Percentiles rank a stretch among this genome's conserved stretches.
These are phyloP conservation scores for Pangasius mekongensis DNA, from an alignment of 2,797 vertebrate species.

Conservation along the genomic window DNA sequence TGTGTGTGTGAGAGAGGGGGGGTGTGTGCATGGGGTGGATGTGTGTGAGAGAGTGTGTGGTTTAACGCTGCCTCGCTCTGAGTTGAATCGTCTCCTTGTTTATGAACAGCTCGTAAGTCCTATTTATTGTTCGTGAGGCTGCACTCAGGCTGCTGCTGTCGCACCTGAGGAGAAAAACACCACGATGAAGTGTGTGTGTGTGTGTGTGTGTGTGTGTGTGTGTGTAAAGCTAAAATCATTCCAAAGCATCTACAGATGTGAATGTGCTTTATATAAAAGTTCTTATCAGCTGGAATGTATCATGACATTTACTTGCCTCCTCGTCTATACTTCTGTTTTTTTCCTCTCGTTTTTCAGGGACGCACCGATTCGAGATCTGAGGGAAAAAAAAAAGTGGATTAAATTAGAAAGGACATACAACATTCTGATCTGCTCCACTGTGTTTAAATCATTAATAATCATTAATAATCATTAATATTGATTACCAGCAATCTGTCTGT, in stretches of 20 bases:
- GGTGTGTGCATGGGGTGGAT: too few species aligned
- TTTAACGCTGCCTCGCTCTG: neutral
- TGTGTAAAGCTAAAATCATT: conserved; percentile 70
- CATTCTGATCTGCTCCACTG: neutral
- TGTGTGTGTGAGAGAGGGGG: too few species aligned
- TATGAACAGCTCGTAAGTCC: neutral
- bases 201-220: conserved; percentile 58
- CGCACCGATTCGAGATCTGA: neutral
- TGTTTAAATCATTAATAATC: neutral
- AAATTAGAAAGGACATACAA: neutral
- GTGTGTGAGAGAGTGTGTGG: too few species aligned
- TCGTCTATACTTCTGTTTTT: neutral
- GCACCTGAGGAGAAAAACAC: neutral
- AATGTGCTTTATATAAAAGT: conserved; percentile 73
- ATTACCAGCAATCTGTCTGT: neutral
- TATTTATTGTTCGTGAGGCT: conserved; percentile 19
- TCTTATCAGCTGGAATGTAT: conserved; percentile 48
- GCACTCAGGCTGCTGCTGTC: neutral
- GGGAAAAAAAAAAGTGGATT: neutral
- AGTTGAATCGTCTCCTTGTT: neutral
- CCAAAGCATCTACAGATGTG: conserved; percentile 74
- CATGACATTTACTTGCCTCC: neutral
- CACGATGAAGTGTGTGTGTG: neutral
- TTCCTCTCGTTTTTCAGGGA: neutral
- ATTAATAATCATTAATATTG: too few species aligned